phyloP scores from a whole-genome alignment of 2,113 vertebrate species.

The Syngnathoides biaculeatus region DNA sequence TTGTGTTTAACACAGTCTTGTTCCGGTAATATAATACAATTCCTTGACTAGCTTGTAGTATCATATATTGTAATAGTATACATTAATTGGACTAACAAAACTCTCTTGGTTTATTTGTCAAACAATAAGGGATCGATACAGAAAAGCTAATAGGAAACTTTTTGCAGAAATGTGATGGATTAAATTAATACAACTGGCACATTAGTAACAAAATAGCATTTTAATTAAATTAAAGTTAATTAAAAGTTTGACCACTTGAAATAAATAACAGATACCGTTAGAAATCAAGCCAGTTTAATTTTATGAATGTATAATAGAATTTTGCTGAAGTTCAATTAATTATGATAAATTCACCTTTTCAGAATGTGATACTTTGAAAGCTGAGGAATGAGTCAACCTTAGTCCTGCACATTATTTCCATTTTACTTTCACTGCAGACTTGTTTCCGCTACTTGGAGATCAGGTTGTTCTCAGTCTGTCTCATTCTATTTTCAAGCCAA shows the following conservation, averaged over 20 bases:
- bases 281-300: neutral
- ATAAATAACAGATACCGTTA: neutral
- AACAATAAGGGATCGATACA: neutral
- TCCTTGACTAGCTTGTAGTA: neutral
- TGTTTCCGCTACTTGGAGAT: no score
- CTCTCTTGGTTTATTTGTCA: neutral
- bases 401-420: no score
- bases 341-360: no score
- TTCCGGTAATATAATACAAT: neutral
- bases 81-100: neutral
- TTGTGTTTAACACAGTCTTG: neutral
- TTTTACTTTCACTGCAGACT: no score
- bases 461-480: no score
- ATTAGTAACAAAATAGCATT: neutral
- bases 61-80: neutral
- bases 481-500: no score
- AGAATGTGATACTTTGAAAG: no score
- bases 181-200: neutral
- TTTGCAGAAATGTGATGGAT: neutral
- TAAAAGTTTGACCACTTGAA: neutral
- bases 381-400: no score
- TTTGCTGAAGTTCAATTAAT: neutral
- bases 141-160: neutral
- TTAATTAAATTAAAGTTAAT: neutral
- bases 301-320: neutral